phyloP scores from a whole-genome alignment of 2,797 vertebrate genomes.

The Sebastes goodei region DNA sequence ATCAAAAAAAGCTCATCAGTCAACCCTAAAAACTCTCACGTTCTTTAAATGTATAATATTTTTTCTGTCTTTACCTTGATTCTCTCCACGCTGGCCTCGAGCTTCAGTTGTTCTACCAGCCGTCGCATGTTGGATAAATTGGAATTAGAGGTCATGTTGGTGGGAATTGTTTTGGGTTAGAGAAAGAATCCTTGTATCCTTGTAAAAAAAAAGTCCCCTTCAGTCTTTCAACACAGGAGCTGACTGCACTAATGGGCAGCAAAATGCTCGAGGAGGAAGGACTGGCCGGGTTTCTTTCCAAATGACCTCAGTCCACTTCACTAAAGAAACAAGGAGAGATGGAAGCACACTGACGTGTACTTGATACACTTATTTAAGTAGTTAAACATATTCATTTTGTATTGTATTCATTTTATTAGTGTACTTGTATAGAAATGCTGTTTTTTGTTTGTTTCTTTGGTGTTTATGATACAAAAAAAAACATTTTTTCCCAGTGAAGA shows the following conservation, averaged over 20 bases:
- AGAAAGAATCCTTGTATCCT: not conserved
- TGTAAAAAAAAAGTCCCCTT: not conserved
- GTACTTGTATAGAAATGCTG: not conserved
- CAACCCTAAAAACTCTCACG: not conserved
- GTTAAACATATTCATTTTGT: not conserved
- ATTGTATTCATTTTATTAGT: not conserved
- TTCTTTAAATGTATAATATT: not conserved
- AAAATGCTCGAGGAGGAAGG: constrained; percentile 13
- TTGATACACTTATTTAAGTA: not conserved
- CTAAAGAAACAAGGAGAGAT: constrained; percentile 16
- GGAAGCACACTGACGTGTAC: constrained; percentile 5
- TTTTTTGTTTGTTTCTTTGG: not conserved
- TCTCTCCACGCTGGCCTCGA: constrained; percentile 91
- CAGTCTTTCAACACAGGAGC: constrained; percentile 22
- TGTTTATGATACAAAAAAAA: not conserved
- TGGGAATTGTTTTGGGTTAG: constrained; percentile 9
- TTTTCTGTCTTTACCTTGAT: constrained; percentile 85
- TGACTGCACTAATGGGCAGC: constrained; percentile 44
- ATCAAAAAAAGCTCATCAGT: not conserved
- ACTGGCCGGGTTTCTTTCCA: constrained; percentile 58
- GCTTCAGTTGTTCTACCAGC: constrained; percentile 90
- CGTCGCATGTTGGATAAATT: constrained; percentile 87
- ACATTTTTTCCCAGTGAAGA: not conserved
- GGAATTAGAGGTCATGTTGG: constrained; percentile 88
- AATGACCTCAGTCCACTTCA: constrained; percentile 42